A percentile compares a stretch with the other conserved stretches of the same genome.
phyloP scores from a whole-genome alignment of 2,888 invertebrate genomes.

The Apodemia zela region DNA sequence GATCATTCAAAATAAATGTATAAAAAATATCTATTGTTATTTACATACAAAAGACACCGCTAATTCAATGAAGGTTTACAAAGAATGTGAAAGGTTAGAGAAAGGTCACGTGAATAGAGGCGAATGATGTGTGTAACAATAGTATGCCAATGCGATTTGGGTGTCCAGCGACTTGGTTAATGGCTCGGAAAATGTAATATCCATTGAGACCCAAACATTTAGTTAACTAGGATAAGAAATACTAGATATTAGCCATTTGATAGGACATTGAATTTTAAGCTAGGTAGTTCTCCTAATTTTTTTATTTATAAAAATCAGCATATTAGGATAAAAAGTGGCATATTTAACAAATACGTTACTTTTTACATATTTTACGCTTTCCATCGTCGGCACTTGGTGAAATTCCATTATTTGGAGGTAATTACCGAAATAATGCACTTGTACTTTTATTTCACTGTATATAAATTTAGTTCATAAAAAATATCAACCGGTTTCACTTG shows the following conservation, averaged over 20 bases:
- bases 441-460: no score
- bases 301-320: no score
- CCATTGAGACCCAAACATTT: not conserved
- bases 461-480: no score
- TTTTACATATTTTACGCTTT: no score
- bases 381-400: no score
- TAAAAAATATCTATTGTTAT: not conserved
- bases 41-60: conserved; percentile 5
- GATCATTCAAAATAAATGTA: not conserved
- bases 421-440: no score
- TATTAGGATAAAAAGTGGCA: no score
- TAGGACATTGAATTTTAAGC: not conserved
- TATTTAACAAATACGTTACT: no score
- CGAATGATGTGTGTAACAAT: conserved; percentile 8
- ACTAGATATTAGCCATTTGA: not conserved
- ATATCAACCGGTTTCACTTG: no score
- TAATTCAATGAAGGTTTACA: not conserved
- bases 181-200: conserved; percentile 10
- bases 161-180: conserved; percentile 12
- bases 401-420: no score
- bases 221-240: not conserved
- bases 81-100: not conserved
- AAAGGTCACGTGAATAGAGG: conserved; percentile 5
- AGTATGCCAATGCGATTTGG: conserved; percentile 13
- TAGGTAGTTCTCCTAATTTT: not conserved